Evolutionary conservation across 2,797 vertebrate species (phyloP), one percentile per base, ranked within the genome.

Genomic region (Chiroxiphia lanceolata): DNA sequence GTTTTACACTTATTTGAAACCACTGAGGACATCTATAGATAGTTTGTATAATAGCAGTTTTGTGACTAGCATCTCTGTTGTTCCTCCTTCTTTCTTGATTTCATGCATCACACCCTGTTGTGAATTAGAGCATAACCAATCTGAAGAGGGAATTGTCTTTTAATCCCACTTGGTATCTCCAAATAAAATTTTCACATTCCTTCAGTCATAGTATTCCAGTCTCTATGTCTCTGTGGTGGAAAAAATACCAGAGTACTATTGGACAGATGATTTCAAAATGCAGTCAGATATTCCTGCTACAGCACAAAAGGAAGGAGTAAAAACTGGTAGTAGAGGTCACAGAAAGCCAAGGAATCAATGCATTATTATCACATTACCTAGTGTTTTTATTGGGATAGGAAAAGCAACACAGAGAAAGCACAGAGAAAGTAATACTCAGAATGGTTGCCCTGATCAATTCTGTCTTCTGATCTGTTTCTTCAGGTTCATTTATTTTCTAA

Each of bases 91-190:
- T 69, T 84, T 60, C 75, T 78, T 64, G 51, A 83, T 36, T 74
- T 87, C 69, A 83, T 82, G 63, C 59, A 83, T 94, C 67, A 51
- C 26, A 71, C 18, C 22, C 61, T 78, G 42, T 78, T 59, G 25
- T 84, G 85, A 97, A 96, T 3, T 92, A 83, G 85, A 95, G 77
- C 74, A 91, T 82, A 94, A 93, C 84, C 71, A 92, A 68, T 69
- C 23, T 85, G 72, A 96, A 89, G 8, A 5, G 42, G 23, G 20
- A 95, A 75, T 27, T 61, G 65, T 65, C 69, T 94, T 87, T 89
- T 90, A 93, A 95, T 91, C 78, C 83, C 34, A 86, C 29, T 40
- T 72, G 36, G 61, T 80, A 97, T 79, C 83, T 93, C 64, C 67
- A 91, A 91, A 90, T 90, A 76, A 82, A 60, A 86, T 94, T 86